phyloP scores from a whole-genome alignment of 2,797 vertebrate species.

The Melanotaenia parkinsoni region DNA sequence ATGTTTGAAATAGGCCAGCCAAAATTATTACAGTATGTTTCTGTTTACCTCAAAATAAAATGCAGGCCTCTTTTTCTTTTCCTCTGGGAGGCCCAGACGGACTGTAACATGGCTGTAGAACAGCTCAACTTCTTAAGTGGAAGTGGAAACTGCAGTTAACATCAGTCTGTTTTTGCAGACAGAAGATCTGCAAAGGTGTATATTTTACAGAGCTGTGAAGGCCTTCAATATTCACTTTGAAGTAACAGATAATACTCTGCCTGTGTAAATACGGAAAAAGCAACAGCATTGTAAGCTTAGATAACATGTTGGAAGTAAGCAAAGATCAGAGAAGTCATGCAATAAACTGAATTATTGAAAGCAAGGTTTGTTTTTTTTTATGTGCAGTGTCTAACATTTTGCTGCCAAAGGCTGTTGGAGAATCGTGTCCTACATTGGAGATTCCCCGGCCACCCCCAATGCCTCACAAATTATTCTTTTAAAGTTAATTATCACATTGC shows the following conservation, averaged over 20 bases:
- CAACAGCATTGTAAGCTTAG: not conserved
- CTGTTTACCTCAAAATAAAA: constrained; percentile 36
- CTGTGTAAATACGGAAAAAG: not conserved
- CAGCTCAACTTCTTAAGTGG: constrained; percentile 40
- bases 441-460: not conserved
- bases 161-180: constrained; percentile 17
- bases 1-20: constrained; percentile 13
- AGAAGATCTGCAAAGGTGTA: constrained; percentile 18
- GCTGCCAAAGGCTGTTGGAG: not conserved
- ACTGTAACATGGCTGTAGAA: constrained; percentile 29
- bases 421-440: not conserved
- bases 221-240: constrained; percentile 17
- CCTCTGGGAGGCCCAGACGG: constrained; percentile 9
- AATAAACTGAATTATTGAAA: not conserved
- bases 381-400: not conserved
- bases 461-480: not conserved
- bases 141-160: constrained; percentile 1
- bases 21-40: constrained; percentile 5
- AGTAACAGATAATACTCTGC: not conserved
- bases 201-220: not conserved
- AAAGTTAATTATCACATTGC: constrained; percentile 2
- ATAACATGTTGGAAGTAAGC: constrained; percentile 4
- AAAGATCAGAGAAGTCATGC: not conserved
- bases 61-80: constrained; percentile 15
- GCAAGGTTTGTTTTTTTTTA: not conserved